Evolutionary conservation across 2,113 vertebrate genomes (phyloP).

Genomic region (Larimichthys crocea): DNA sequence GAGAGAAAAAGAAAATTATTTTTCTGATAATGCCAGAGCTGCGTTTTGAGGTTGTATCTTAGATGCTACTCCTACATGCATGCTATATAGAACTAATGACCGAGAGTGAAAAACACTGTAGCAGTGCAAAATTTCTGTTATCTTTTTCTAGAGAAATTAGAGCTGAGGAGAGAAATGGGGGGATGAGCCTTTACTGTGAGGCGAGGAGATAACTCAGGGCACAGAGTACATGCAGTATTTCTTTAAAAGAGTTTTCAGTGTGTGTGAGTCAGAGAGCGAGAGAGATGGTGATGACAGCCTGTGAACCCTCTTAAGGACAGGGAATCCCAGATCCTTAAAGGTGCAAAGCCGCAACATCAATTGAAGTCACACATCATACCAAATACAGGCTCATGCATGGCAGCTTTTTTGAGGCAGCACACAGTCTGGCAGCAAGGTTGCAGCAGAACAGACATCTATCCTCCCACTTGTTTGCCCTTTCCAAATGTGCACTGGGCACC

Average conservation of each 20-base stretch:
- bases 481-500: not conserved
- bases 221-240: slow-evolving; percentile 1
- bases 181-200: not conserved
- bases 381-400: too few relatives aligned
- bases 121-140: slow-evolving; percentile 18
- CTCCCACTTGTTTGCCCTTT: too few relatives aligned
- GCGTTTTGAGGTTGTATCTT: slow-evolving; percentile 1
- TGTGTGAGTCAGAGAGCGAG: not conserved
- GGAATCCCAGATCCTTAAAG: not conserved
- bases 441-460: too few relatives aligned
- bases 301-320: slow-evolving; percentile 15
- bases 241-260: not conserved
- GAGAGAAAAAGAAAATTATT: not conserved
- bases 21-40: slow-evolving; percentile 1
- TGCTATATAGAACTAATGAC: slow-evolving; percentile 1
- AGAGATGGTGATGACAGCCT: not conserved
- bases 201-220: slow-evolving; percentile 24
- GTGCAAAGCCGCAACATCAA: not conserved
- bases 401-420: too few relatives aligned
- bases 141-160: not conserved
- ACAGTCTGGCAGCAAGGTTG: too few relatives aligned
- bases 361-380: not conserved
- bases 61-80: not conserved
- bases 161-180: not conserved
- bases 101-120: not conserved